Base-by-base conservation (phyloP, 1,140 invertebrate species). In the Leptestheria dahalacensis region DNA sequence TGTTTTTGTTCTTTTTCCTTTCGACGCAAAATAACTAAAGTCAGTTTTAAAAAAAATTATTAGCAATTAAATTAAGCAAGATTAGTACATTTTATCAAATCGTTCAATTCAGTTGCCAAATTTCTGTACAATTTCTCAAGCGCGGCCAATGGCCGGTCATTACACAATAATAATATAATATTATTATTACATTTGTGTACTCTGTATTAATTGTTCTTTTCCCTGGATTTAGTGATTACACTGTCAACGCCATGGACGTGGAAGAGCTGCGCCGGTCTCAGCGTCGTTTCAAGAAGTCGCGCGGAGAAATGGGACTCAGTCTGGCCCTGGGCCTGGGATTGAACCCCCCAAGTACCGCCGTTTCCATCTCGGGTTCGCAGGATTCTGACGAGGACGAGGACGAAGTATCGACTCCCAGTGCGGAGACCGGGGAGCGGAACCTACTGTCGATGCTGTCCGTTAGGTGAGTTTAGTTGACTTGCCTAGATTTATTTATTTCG, bases 191-290 rank as follows among this genome's bases (percentile, higher is more conserved):
- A n/a, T 50, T 50, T 23, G 18, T 50, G 9, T n/a, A n/a, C n/a
- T 54, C 56, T 56, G 20, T 41, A 50, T 55, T 50, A 0, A 15
- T 49, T 54, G 18, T 55, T 20, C 25, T 60, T 58, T 59, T 65
- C 56, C 65, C 74, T n/a, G n/a, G n/a, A n/a, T n/a, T 66, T 62
- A 88, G 84, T 66, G 85, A 88, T 65, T 91, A 86, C 66, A 87
- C 85, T 60, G 85, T 91, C 25, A 89, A 85, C 67, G 86, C 86
- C 47, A 88, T 90, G 79, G 86, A 90, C 67, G 84, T 83, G 15
- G 84, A 88, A 57, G 86, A 90, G 68, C 70, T 90, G 55, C 74
- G 86, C 18, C 84, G 85, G 67, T 89, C 86, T 1, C 78, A 85
- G 70, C 77, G 85, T 26, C 78, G 83, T 12, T 75, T 79, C 9